These are phyloP conservation scores for Pyralis farinalis DNA, from an alignment of 2,888 invertebrate genomes.

Conservation along the genomic window DNA sequence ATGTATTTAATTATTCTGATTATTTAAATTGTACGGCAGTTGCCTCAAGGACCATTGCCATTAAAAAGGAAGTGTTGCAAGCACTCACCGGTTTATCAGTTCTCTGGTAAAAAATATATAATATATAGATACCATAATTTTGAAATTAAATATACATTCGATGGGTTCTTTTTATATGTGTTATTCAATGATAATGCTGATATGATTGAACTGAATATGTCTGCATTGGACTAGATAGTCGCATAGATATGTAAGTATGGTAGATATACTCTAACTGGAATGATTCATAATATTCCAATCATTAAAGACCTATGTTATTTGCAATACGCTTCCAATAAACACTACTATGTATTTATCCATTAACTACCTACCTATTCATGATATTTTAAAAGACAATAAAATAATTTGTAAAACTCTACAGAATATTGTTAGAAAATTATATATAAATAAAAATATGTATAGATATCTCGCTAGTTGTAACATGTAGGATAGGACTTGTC, in stretches of 20 bases:
- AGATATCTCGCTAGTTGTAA: slow-evolving; percentile 59
- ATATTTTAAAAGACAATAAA: slow-evolving; percentile 59
- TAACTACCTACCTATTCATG: slow-evolving; percentile 57
- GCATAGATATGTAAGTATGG: slow-evolving; percentile 58
- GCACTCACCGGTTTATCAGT: neutral
- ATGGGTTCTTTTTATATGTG: slow-evolving; percentile 9
- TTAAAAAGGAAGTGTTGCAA: slow-evolving; percentile 12
- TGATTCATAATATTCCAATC: slow-evolving; percentile 35
- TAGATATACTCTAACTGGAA: slow-evolving; percentile 42
- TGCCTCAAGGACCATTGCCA: no score
- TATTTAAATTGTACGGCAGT: no score
- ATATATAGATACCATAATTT: neutral
- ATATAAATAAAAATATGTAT: slow-evolving; percentile 63
- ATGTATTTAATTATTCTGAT: neutral
- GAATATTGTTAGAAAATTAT: slow-evolving; percentile 77
- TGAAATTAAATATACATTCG: slow-evolving; percentile 8
- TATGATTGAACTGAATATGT: slow-evolving; percentile 25
- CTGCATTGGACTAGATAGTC: slow-evolving; percentile 20
- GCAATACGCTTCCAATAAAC: slow-evolving; percentile 56
- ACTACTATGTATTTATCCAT: slow-evolving; percentile 52
- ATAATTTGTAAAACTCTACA: slow-evolving; percentile 72
- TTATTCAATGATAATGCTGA: slow-evolving; percentile 22
- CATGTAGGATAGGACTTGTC: slow-evolving; percentile 45
- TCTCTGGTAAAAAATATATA: slow-evolving; percentile 3
- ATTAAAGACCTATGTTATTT: slow-evolving; percentile 53